phyloP scores from a whole-genome alignment of 2,113 vertebrate genomes.

The Cinclus cinclus region DNA sequence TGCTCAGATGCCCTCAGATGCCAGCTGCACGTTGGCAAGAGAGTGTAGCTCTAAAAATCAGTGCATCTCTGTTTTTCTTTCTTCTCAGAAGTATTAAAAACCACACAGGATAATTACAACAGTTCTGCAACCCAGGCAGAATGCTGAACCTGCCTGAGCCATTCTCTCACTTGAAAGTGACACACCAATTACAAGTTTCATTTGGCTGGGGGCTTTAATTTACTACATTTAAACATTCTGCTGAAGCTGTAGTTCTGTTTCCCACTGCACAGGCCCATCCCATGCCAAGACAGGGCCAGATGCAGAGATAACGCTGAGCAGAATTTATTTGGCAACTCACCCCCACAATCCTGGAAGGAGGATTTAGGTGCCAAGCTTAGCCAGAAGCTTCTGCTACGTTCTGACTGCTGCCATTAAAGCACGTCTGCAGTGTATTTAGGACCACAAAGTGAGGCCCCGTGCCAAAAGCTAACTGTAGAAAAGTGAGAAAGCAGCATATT shows the following conservation, averaged over 20 bases:
- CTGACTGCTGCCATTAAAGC: background rate
- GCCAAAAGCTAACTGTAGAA: background rate
- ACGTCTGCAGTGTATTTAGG: background rate
- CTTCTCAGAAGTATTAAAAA: background rate
- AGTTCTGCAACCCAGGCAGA: background rate
- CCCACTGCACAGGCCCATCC: background rate
- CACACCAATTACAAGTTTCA: background rate
- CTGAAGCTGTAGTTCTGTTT: conserved; percentile 5
- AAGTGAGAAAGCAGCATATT: background rate
- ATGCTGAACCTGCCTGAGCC: background rate
- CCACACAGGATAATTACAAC: background rate
- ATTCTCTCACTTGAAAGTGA: background rate
- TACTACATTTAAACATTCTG: background rate
- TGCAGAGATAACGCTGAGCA: background rate
- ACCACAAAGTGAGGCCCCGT: background rate
- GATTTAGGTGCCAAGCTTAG: background rate
- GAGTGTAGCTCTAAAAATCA: background rate
- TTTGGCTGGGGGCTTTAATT: conserved; percentile 14
- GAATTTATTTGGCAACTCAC: background rate
- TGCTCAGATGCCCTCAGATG: background rate
- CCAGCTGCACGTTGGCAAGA: background rate
- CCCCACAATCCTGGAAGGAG: conserved; percentile 15
- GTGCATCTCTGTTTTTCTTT: background rate
- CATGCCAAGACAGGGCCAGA: background rate
- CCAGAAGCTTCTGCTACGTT: background rate